These are phyloP conservation scores for Caenorhabditis panamensis DNA, from an alignment of 2,888 invertebrate species.

Conservation along the genomic window DNA sequence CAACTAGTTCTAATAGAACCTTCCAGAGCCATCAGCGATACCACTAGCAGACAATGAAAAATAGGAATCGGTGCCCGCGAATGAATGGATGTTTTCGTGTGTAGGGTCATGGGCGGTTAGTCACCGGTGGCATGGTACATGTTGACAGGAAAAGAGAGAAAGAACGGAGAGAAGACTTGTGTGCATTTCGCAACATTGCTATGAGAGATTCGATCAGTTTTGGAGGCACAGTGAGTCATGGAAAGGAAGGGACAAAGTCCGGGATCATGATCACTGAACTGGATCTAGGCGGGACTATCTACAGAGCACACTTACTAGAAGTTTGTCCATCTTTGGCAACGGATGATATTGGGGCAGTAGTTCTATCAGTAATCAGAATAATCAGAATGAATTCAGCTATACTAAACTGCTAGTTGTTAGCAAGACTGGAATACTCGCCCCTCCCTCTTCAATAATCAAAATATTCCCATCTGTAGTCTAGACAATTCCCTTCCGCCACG, in stretches of 20 bases:
- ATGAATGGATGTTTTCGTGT: not conserved
- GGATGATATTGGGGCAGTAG: too few species aligned
- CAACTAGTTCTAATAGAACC: not conserved
- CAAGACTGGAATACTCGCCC: too few species aligned
- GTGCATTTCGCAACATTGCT: conserved; percentile 4
- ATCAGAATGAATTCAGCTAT: too few species aligned
- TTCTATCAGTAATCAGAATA: too few species aligned
- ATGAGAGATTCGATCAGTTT: not conserved
- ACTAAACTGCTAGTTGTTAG: too few species aligned
- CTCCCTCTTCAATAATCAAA: conserved; percentile 5
- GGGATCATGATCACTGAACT: not conserved
- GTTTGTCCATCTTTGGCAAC: too few species aligned
- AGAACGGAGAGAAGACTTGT: not conserved
- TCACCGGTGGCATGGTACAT: conserved; percentile 12
- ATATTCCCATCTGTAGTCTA: conserved; percentile 18
- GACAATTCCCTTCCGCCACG: conserved; percentile 1
- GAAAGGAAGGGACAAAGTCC: not conserved
- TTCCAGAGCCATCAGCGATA: not conserved
- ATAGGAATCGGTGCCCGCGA: not conserved
- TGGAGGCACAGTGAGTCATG: not conserved
- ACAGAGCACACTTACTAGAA: not conserved
- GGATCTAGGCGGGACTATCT: too few species aligned
- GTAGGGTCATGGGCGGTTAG: not conserved
- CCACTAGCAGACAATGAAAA: not conserved
- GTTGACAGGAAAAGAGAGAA: conserved; percentile 5